Conservation (phyloP, 2,888 invertebrate species). For the Heterodera filipjevi region DNA sequence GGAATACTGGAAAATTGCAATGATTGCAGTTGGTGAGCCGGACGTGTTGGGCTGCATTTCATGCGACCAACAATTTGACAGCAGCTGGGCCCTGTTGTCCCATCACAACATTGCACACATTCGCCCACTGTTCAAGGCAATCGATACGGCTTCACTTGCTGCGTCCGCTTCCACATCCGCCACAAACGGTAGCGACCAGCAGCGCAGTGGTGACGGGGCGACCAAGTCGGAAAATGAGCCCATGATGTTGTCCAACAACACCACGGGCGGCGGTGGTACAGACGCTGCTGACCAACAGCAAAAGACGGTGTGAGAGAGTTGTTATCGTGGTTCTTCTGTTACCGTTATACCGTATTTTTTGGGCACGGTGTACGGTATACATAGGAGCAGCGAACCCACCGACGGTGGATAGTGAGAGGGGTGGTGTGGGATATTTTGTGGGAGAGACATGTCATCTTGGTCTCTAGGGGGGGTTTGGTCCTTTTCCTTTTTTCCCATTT, state of each 20-base stretch:
- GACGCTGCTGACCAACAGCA: neutral
- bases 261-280: neutral
- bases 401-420: too few species aligned
- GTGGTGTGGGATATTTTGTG: too few species aligned
- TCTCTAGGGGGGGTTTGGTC: too few species aligned
- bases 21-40: constrained; percentile 34
- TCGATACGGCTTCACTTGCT: neutral
- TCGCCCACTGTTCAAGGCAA: constrained; percentile 7
- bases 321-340: neutral
- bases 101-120: constrained; percentile 28
- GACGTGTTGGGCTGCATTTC: constrained; percentile 35
- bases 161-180: neutral
- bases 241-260: neutral
- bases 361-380: too few species aligned
- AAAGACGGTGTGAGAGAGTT: constrained; percentile 1
- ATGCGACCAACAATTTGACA: constrained; percentile 31
- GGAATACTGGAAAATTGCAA: neutral
- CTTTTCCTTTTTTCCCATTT: too few species aligned
- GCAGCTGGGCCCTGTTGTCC: constrained; percentile 33
- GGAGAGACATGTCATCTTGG: too few species aligned
- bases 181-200: neutral
- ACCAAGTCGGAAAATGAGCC: too few species aligned
- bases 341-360: too few species aligned
- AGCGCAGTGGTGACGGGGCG: neutral
- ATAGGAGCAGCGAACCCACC: too few species aligned